Evolutionary conservation across 2,888 invertebrate genomes (phyloP).

Genomic region (Molanna angustata): DNA sequence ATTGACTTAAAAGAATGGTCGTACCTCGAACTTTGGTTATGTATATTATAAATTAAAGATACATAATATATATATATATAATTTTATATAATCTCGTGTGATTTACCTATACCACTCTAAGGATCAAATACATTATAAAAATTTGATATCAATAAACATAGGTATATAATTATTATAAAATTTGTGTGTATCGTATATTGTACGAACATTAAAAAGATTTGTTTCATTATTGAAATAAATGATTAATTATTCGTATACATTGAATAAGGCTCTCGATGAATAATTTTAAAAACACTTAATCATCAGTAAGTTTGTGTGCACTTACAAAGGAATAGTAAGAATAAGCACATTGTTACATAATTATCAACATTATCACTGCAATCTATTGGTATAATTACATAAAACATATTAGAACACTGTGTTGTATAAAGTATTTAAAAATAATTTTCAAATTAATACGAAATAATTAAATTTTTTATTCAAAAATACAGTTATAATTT

Average conservation of each 20-base stretch:
- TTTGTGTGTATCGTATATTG: conserved; percentile 49
- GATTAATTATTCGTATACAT: conserved; percentile 63
- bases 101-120: background rate
- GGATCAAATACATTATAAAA: conserved; percentile 19
- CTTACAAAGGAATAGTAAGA: too few relatives aligned
- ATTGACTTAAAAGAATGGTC: too few relatives aligned
- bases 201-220: conserved; percentile 44
- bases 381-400: too few relatives aligned
- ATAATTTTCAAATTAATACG: too few relatives aligned
- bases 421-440: too few relatives aligned
- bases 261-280: conserved; percentile 62
- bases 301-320: too few relatives aligned
- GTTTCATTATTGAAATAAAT: conserved; percentile 35
- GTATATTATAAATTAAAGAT: too few relatives aligned
- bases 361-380: too few relatives aligned
- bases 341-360: too few relatives aligned
- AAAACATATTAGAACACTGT: too few relatives aligned
- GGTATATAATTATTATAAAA: conserved; percentile 43
- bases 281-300: conserved; percentile 22
- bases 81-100: background rate
- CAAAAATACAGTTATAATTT: too few relatives aligned
- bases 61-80: background rate
- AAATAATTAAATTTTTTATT: too few relatives aligned
- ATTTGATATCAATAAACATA: conserved; percentile 35
- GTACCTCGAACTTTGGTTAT: background rate